Percentiles rank a stretch among this genome's conserved stretches.
phyloP scores from a whole-genome alignment of 2,888 invertebrate genomes.

The Lasioglossum morio region DNA sequence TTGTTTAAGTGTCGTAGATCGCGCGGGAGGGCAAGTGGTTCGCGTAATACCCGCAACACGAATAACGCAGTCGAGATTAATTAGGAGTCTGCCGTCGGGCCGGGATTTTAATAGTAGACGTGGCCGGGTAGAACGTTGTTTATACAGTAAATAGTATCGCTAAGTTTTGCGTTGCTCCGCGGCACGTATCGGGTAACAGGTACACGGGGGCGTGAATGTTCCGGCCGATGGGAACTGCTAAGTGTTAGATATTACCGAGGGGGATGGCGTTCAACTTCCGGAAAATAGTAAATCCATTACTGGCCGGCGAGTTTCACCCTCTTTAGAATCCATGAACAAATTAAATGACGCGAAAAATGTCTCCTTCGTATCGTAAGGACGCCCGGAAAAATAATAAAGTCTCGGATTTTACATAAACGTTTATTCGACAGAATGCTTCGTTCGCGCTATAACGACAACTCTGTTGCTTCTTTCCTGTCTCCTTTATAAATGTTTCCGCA shows the following conservation, averaged over 20 bases:
- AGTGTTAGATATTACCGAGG: slow-evolving; percentile 27
- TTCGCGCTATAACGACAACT: no score
- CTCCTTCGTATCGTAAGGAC: no score
- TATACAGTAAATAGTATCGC: neutral
- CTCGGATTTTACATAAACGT: no score
- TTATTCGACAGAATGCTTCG: no score
- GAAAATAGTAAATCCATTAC: slow-evolving; percentile 16
- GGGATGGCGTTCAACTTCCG: neutral
- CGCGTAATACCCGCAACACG: slow-evolving; percentile 13
- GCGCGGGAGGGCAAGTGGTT: neutral
- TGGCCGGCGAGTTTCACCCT: no score
- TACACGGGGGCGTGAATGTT: slow-evolving; percentile 26
- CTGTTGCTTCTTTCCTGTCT: no score
- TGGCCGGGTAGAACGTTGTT: slow-evolving; percentile 14
- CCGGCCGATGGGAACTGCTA: neutral
- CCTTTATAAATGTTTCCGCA: no score
- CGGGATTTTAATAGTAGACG: slow-evolving; percentile 30
- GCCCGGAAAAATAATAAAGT: no score
- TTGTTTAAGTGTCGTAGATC: neutral
- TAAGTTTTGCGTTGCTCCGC: slow-evolving; percentile 27
- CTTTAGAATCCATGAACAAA: neutral
- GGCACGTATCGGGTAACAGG: slow-evolving; percentile 25
- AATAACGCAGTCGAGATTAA: slow-evolving; percentile 28
- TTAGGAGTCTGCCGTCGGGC: slow-evolving; percentile 14
- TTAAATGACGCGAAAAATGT: neutral